Evolutionary conservation across 2,113 vertebrate genomes (phyloP).

Genomic region (Ibidorhyncha struthersii): DNA sequence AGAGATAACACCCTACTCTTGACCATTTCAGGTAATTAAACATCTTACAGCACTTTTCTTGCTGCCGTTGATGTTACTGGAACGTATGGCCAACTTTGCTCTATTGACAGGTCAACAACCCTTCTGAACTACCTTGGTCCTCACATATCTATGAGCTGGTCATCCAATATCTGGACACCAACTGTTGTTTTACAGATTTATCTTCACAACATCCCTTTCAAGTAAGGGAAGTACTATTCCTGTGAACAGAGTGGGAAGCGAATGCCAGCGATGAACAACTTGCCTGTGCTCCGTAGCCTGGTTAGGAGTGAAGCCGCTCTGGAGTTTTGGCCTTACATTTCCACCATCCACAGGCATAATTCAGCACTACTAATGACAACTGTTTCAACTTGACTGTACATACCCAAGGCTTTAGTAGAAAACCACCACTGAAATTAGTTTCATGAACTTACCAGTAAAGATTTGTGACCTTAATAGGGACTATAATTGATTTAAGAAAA

Average conservation of each 20-base stretch:
- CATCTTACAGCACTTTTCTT: background rate
- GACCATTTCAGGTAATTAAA: background rate
- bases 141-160: background rate
- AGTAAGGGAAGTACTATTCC: background rate
- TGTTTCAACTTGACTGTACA: background rate
- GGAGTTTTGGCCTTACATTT: background rate
- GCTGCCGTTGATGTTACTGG: background rate
- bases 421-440: background rate
- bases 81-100: background rate
- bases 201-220: background rate
- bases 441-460: background rate
- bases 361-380: background rate
- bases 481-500: background rate
- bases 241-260: background rate
- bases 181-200: background rate
- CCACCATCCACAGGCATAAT: background rate
- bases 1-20: background rate
- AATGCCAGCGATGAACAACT: background rate
- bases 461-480: background rate
- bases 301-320: background rate
- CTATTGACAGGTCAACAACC: background rate
- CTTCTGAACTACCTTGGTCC: background rate
- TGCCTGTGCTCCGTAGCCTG: background rate
- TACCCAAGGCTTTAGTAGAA: background rate
- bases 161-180: background rate